Evolutionary conservation across 2,797 vertebrate species (phyloP).

Genomic region (Pseudochaenichthys georgianus): DNA sequence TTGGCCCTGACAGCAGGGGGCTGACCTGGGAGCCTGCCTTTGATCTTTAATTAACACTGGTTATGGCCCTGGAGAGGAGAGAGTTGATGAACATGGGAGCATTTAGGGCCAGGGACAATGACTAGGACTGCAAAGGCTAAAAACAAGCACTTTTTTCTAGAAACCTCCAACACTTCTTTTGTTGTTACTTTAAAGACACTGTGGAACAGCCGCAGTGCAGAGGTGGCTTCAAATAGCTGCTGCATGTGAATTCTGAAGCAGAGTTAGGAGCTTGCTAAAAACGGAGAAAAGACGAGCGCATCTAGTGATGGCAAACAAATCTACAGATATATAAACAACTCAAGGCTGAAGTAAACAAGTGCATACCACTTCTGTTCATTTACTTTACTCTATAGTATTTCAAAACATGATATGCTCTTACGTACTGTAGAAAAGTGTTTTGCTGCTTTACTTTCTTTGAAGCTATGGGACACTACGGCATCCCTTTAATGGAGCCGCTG

Average conservation of each 20-base stretch:
- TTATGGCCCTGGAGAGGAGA: constrained; percentile 50
- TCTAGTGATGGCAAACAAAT: constrained; percentile 32
- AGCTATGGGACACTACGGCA: background rate
- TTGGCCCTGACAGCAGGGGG: constrained; percentile 72
- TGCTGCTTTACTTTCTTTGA: background rate
- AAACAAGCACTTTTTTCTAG: background rate
- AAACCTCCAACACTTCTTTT: constrained; percentile 6
- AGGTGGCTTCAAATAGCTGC: constrained; percentile 34
- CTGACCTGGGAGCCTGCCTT: constrained; percentile 73
- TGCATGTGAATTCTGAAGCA: constrained; percentile 29
- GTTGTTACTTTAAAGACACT: constrained; percentile 36
- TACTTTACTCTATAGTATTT: background rate
- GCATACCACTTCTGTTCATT: background rate
- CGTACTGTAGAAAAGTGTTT: background rate
- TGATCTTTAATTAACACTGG: constrained; percentile 81
- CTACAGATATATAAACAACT: constrained; percentile 18
- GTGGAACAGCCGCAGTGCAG: constrained; percentile 41
- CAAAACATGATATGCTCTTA: background rate
- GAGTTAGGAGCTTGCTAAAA: constrained; percentile 24
- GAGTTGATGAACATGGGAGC: constrained; percentile 59
- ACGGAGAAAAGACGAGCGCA: constrained; percentile 35
- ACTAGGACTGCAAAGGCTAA: constrained; percentile 15
- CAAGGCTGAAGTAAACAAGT: background rate
- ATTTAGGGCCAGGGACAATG: constrained; percentile 47
- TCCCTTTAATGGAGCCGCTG: background rate